phyloP scores from a whole-genome alignment of 2,888 invertebrate species.

The Orchestes rusci region DNA sequence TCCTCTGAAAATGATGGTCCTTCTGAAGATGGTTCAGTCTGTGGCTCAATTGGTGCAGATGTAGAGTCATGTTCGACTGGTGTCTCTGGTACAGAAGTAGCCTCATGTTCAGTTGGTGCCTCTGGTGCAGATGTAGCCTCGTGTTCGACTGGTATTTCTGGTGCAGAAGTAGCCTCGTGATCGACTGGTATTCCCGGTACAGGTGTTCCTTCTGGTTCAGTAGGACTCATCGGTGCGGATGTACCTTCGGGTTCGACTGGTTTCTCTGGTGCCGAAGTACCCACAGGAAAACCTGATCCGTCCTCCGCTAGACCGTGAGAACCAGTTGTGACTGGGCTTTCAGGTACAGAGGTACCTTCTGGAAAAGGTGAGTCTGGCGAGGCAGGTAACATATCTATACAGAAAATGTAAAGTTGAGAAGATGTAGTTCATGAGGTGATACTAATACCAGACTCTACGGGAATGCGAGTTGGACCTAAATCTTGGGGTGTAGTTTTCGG shows the following conservation, averaged over 20 bases:
- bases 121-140: conserved; percentile 6
- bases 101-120: neutral
- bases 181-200: neutral
- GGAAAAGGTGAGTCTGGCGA: neutral
- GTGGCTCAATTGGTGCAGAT: neutral
- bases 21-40: conserved; percentile 10
- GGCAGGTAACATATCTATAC: no score
- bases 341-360: neutral
- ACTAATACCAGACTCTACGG: no score
- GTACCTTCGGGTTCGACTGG: conserved; percentile 2
- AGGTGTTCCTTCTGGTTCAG: no score
- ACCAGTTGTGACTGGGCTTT: neutral
- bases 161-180: neutral
- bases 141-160: neutral
- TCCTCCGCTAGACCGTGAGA: no score
- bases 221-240: conserved; percentile 2
- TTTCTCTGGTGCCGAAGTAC: neutral
- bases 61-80: neutral
- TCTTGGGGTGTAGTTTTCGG: no score
- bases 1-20: no score
- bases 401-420: no score
- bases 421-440: no score
- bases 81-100: conserved; percentile 1
- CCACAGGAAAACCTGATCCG: no score
- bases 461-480: no score